Base-by-base conservation (phyloP, 2,113 vertebrate species). In the Casuarius casuarius region DNA sequence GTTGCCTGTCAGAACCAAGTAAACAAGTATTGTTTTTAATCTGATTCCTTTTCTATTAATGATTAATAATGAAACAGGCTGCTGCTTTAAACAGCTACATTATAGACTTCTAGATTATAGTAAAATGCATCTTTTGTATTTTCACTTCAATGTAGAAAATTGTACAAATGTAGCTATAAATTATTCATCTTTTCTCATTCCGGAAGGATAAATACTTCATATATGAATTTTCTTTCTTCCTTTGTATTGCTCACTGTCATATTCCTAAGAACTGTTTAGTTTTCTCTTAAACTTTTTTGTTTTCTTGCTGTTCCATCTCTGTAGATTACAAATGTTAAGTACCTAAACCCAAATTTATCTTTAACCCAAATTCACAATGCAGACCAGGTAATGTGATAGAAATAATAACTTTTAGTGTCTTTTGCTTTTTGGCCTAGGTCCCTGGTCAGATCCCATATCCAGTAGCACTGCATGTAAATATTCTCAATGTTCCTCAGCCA, bases 401-500 rank as follows among this genome's bases (percentile, higher is more conserved):
- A 72, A 61, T 94, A 97, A 86, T 96, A 84, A 97, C 66, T 73
- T n/a, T 1, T 52, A 52, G 66, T 94, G 67, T 96, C 93, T 96
- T 94, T 87, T 97, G 51, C 67, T 89, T 97, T 87, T 92, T 68
- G 73, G 54, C 90, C 82, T 96, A 98, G 98, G 97, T 98, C 94
- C 85, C 98, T 95, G 92, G 97, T 84, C 98, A 99, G 96, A 98
- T 99, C 83, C 98, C 98, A 18, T 99, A 99, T 97, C 99, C 99
- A 94, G 98, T 99, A 97, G 98, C 99, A 58, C 97, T 99, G 97
- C 99, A 99, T 97, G 98, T 99, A 96, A 99, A 99, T 98, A 98
- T 99, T 95, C 97, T 99, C 93, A 99, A 99, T 97, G 98, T 99
- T 92, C 99, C 99, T 96, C 99, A 99, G 96, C 99, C 98, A 82